Percentiles rank a stretch among this genome's conserved stretches.
phyloP scores from a whole-genome alignment of 64 coral and sea anemone genomes.

The Stichodactyla helianthus region DNA sequence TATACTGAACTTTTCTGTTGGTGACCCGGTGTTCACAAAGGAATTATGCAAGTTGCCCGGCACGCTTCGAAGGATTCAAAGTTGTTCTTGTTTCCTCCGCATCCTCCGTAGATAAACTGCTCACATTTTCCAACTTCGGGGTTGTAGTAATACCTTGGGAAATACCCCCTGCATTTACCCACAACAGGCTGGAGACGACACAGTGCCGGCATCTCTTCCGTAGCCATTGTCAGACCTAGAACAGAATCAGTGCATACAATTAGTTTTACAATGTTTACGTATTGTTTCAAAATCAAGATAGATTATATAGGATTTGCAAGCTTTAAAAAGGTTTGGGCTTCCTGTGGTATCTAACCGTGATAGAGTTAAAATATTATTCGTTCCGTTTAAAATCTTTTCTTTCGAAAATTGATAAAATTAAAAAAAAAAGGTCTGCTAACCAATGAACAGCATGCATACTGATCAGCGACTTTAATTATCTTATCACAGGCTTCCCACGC shows the following conservation, averaged over 20 bases:
- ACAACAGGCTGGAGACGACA: not conserved
- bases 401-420: too few relatives aligned
- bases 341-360: too few relatives aligned
- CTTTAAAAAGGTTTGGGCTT: too few relatives aligned
- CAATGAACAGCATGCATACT: too few relatives aligned
- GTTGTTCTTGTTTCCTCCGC: conserved; percentile 40
- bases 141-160: conserved; percentile 30
- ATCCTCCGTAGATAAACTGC: conserved; percentile 31
- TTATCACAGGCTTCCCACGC: too few relatives aligned
- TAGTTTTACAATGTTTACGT: too few relatives aligned
- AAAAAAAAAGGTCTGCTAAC: too few relatives aligned
- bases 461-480: too few relatives aligned
- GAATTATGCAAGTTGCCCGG: not conserved
- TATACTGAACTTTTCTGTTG: not conserved
- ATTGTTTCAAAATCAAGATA: too few relatives aligned
- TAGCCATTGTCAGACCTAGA: not conserved
- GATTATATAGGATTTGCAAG: too few relatives aligned
- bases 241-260: not conserved
- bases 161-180: conserved; percentile 4
- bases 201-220: not conserved
- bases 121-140: conserved; percentile 21
- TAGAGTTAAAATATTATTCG: too few relatives aligned
- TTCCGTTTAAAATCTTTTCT: too few relatives aligned
- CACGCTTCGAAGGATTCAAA: conserved; percentile 25
- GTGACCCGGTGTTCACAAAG: not conserved